A percentile compares a stretch with the other conserved stretches of the same genome.
phyloP scores from a whole-genome alignment of 92 coral and sea anemone species.

The Blastomussa wellsi region DNA sequence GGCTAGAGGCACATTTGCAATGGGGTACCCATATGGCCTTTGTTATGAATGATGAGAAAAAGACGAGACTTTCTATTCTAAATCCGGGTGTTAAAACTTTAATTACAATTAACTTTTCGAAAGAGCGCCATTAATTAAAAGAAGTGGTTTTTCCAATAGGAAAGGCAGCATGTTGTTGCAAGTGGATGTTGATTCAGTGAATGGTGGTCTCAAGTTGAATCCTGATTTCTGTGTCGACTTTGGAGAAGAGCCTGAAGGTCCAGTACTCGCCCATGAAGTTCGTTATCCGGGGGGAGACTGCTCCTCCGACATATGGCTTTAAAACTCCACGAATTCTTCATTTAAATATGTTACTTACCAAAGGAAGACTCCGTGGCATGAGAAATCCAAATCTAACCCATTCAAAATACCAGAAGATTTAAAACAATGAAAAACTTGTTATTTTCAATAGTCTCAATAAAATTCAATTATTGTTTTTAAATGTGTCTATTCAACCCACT shows the following conservation, averaged over 20 bases:
- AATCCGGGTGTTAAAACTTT: no score
- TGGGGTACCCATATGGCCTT: no score
- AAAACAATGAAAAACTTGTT: not conserved
- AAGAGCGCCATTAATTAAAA: no score
- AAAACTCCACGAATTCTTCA: not conserved
- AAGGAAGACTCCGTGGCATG: not conserved
- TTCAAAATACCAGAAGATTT: not conserved
- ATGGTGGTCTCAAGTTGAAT: conserved; percentile 89
- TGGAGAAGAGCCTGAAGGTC: conserved; percentile 96
- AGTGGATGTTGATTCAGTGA: conserved; percentile 81
- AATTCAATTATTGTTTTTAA: not conserved
- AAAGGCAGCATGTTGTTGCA: conserved; percentile 91
- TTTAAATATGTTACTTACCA: not conserved
- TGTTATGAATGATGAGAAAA: no score
- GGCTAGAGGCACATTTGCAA: no score
- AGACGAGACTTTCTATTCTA: no score
- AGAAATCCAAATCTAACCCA: not conserved
- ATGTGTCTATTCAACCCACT: no score
- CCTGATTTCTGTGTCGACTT: conserved; percentile 92
- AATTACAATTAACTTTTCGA: no score
- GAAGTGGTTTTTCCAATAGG: conserved; percentile 54
- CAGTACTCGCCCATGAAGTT: conserved; percentile 94
- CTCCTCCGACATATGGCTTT: conserved; percentile 96
- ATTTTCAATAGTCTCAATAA: not conserved
- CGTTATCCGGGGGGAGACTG: conserved; percentile 99